A percentile compares a stretch with the other conserved stretches of the same genome.
Conservation (phyloP, 2,797 vertebrate species). For the Hozukius guyotensis region DNA sequence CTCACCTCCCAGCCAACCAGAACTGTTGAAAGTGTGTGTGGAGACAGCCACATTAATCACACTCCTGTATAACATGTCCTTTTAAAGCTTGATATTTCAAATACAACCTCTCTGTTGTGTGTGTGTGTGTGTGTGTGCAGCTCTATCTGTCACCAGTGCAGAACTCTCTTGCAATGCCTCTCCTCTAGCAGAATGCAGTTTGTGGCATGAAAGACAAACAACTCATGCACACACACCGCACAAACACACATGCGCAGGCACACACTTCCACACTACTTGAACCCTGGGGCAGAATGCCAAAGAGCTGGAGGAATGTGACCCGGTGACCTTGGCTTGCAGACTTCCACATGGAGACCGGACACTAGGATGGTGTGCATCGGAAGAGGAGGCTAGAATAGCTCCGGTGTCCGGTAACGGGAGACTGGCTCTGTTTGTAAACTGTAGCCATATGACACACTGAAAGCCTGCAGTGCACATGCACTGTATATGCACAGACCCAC, state of each 20-base stretch:
- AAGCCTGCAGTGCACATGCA: conserved; percentile 42
- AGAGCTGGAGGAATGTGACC: conserved; percentile 84
- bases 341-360: conserved; percentile 80
- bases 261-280: conserved; percentile 72
- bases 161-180: conserved; percentile 35
- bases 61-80: conserved; percentile 42
- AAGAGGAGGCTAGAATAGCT: conserved; percentile 82
- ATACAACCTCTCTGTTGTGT: conserved; percentile 32
- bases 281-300: conserved; percentile 79
- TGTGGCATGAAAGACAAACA: conserved; percentile 67
- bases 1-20: conserved; percentile 45
- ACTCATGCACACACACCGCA: conserved; percentile 37
- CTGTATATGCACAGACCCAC: conserved; percentile 42
- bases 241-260: conserved; percentile 39
- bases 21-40: conserved; percentile 34
- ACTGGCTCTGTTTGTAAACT: conserved; percentile 82
- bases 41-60: conserved; percentile 61
- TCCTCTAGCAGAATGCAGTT: conserved; percentile 59
- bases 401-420: conserved; percentile 78
- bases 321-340: conserved; percentile 81
- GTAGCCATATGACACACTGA: conserved; percentile 66
- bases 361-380: conserved; percentile 69
- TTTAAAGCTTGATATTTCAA: conserved; percentile 58
- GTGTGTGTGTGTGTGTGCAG: conserved; percentile 10
- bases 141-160: conserved; percentile 45